Percentiles rank a stretch among this genome's conserved stretches.
These are phyloP conservation scores for Dendrolimus punctatus DNA, from an alignment of 1,140 invertebrate genomes.

Conservation along the genomic window DNA sequence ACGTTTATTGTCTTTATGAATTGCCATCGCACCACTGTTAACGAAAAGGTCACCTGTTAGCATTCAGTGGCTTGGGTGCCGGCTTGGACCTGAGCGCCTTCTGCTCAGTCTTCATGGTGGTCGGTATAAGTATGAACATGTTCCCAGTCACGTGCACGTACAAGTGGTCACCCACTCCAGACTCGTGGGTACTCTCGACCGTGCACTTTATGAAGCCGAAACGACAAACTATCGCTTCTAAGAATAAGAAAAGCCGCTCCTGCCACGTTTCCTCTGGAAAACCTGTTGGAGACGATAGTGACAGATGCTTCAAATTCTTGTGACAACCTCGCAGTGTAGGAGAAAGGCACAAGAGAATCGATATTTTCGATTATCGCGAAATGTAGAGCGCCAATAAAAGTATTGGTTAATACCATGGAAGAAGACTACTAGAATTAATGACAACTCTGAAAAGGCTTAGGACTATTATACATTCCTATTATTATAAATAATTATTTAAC, in stretches of 20 bases:
- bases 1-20: too few species aligned
- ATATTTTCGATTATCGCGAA: too few species aligned
- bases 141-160: slow-evolving; percentile 96
- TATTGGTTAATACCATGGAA: too few species aligned
- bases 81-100: slow-evolving; percentile 42
- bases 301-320: too few species aligned
- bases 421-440: too few species aligned
- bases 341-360: too few species aligned
- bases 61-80: slow-evolving; percentile 56
- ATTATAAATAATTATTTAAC: too few species aligned
- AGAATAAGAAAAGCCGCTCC: slow-evolving; percentile 85
- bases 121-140: slow-evolving; percentile 92
- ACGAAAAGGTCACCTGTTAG: slow-evolving; percentile 42
- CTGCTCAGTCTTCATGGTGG: slow-evolving; percentile 56
- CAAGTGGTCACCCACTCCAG: slow-evolving; percentile 69
- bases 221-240: slow-evolving; percentile 85
- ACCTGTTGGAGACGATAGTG: slow-evolving; percentile 68
- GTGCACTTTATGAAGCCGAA: slow-evolving; percentile 91
- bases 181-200: slow-evolving; percentile 72
- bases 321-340: too few species aligned
- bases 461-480: too few species aligned
- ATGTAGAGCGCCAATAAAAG: too few species aligned
- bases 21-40: neutral
- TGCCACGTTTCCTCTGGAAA: slow-evolving; percentile 83
- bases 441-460: too few species aligned